Conservation (phyloP, 2,888 invertebrate genomes). For the Caenorhabditis japonica region DNA sequence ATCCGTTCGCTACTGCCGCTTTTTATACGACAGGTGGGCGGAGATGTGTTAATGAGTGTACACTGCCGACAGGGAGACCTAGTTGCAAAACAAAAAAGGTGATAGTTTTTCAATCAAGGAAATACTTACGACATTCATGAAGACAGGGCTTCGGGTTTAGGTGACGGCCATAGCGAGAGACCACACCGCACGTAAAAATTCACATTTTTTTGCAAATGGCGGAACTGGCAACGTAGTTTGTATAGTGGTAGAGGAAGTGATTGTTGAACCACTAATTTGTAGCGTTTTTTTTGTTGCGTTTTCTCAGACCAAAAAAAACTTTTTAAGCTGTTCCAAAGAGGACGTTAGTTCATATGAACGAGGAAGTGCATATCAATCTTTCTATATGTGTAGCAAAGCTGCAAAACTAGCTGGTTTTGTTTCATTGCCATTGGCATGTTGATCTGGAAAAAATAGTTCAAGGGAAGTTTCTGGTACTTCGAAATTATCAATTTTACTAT, state of each 20-base stretch:
- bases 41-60: constrained; percentile 52
- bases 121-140: constrained; percentile 19
- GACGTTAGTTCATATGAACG: no score
- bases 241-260: constrained; percentile 34
- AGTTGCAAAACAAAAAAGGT: constrained; percentile 20
- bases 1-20: constrained; percentile 12
- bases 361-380: no score
- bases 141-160: constrained; percentile 6
- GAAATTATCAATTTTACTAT: no score
- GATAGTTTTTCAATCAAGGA: constrained; percentile 31
- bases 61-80: constrained; percentile 23
- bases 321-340: no score
- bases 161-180: constrained; percentile 20
- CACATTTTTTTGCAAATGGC: constrained; percentile 27
- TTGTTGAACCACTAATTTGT: constrained; percentile 32
- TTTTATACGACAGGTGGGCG: constrained; percentile 56
- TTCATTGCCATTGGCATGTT: no score
- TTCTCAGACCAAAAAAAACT: no score
- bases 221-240: constrained; percentile 29
- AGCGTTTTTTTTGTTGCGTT: neutral
- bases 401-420: no score
- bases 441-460: no score
- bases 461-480: no score
- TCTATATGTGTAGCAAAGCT: no score
- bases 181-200: constrained; percentile 41